Base-by-base conservation (phyloP, 92 coral and sea anemone genomes). In the Virgularia gustaviana region DNA sequence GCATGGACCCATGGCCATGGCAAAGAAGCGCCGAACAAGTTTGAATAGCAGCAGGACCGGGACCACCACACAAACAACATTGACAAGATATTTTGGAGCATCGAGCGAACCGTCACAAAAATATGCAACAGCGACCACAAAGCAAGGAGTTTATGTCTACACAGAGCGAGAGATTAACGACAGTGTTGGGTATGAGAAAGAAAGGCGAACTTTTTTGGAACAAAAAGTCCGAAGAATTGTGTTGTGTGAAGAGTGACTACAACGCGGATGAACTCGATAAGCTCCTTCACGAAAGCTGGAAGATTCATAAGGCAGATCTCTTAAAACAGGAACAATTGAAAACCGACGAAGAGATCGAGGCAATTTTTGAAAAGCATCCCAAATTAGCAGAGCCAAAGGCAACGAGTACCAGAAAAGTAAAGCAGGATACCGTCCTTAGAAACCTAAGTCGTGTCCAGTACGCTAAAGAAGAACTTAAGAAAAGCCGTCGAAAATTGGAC, bases 201-300 rank as follows among this genome's bases (percentile, higher is more conserved):
- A n/a, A n/a, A n/a, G n/a, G n/a, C n/a, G n/a, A n/a, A n/a, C n/a
- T n/a, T n/a, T n/a, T n/a, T n/a, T n/a, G n/a, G n/a, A n/a, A n/a
- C n/a, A n/a, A n/a, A n/a, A n/a, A n/a, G n/a, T n/a, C n/a, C n/a
- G n/a, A n/a, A n/a, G n/a, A n/a, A n/a, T n/a, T n/a, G n/a, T n/a
- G n/a, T n/a, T n/a, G n/a, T n/a, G n/a, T n/a, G n/a, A n/a, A n/a
- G n/a, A n/a, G n/a, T n/a, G n/a, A n/a, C n/a, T n/a, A n/a, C n/a
- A n/a, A 72, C 28, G 81, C 57, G 16, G 83, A 67, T 8, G 72
- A 78, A 37, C 35, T 82, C 20, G 83, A 82, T 35, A 71, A 82
- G 38, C 67, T 33, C 0, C 75, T 82, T 36, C 86, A 82, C 43
- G 86, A 82, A 57, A 59, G 77, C 19, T 82, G 83, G 86, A 22